Base-by-base conservation (phyloP, 1,140 invertebrate species). In the Oryctes rhinoceros region DNA sequence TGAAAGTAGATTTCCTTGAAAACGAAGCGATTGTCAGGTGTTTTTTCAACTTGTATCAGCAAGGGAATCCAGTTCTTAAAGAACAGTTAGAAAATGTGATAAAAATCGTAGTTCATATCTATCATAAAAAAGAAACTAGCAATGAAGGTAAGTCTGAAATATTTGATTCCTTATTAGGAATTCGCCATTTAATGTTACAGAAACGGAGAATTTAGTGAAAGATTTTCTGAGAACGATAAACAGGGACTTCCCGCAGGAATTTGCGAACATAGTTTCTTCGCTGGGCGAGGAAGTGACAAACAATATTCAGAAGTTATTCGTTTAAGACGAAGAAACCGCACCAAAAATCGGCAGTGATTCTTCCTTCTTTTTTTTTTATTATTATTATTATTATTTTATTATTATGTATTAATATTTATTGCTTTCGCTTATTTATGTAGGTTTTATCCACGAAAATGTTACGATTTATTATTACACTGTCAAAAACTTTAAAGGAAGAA, bases 1-100 rank as follows among this genome's bases (percentile, higher is more conserved):
- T 96, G 18, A 91, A 92, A 80, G 91, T 94, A 87, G 95, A 96
- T 86, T 91, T 91, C 82, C 91, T 92, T 80, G 95, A 96, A 84
- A 94, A 94, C 84, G 90, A 91, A 30, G 91, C 93, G 24, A 90
- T 96, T 6, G 92, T 93, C 78, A 91, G 91, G 79, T 92, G 92
- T 83, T 90, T 96, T 76, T 86, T 89, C 39, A 87, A 89, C 9
- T 88, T 96, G 0, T 94, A 93, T 81, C 87, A 90, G 83, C 88
- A 89, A 78, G 90, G 91, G 0, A 89, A 91, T 82, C 86, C 89
- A 37, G 84, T 90, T 59, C 85, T 94, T 13, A 84, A 88, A 9
- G 82, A 89, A 0, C 87, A 91, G 80, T 85, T 94, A 47, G 85
- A 86, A 24, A 85, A 86, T 44, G 90, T 94, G 24, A 84, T 93